These are phyloP conservation scores for Endotricha flammealis DNA, from an alignment of 2,888 invertebrate species.

Conservation along the genomic window DNA sequence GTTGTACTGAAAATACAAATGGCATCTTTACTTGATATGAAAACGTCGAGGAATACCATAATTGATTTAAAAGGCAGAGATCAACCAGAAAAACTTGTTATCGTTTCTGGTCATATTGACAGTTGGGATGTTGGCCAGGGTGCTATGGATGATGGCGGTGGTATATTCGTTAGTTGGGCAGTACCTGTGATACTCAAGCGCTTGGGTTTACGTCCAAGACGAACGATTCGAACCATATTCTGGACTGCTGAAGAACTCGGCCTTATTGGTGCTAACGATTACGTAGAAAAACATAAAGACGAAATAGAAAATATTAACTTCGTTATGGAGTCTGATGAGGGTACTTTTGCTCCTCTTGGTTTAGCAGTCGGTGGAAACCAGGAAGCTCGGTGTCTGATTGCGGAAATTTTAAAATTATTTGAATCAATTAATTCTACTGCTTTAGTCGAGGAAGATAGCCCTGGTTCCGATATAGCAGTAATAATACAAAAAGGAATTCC, in stretches of 20 bases:
- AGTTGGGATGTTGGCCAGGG: conserved; percentile 94
- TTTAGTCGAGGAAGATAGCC: conserved; percentile 69
- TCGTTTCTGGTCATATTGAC: conserved; percentile 90
- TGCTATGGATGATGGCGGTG: conserved; percentile 92
- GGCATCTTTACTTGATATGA: conserved; percentile 78
- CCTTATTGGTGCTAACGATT: conserved; percentile 81
- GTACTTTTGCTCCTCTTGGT: conserved; percentile 87
- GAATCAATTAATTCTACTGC: conserved; percentile 82
- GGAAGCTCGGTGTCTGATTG: conserved; percentile 81
- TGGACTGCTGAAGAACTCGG: conserved; percentile 91
- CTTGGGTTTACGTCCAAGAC: conserved; percentile 80
- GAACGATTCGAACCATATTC: conserved; percentile 85
- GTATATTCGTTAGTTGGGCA: conserved; percentile 88
- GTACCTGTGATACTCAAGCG: conserved; percentile 82
- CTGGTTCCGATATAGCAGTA: conserved; percentile 84
- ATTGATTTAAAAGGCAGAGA: conserved; percentile 81
- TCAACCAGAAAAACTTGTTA: conserved; percentile 74
- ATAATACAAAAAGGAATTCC: conserved; percentile 83
- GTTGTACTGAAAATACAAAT: conserved; percentile 78
- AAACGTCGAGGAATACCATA: conserved; percentile 84
- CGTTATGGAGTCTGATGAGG: conserved; percentile 90
- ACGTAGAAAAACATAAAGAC: conserved; percentile 78
- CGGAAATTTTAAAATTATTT: conserved; percentile 82
- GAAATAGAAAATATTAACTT: conserved; percentile 81
- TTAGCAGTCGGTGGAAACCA: conserved; percentile 81